phyloP scores from a whole-genome alignment of 1,140 invertebrate genomes.

The Drosophila auraria region DNA sequence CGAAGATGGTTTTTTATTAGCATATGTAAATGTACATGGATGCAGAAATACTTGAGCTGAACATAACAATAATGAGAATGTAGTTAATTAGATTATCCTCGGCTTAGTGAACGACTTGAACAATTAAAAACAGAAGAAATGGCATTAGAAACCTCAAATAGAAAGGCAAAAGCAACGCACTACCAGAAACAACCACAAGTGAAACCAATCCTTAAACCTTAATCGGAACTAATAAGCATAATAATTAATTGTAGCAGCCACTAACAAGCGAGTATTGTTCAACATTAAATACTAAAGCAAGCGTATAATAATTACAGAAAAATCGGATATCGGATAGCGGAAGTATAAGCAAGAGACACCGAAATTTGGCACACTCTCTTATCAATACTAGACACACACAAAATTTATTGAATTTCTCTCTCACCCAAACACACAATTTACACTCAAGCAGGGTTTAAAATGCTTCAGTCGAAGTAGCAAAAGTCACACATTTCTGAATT shows the following conservation, averaged over 20 bases:
- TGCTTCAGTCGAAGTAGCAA: too few species aligned
- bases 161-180: slow-evolving; percentile 44
- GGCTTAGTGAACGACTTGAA: slow-evolving; percentile 51
- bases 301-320: slow-evolving; percentile 44
- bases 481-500: too few species aligned
- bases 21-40: slow-evolving; percentile 57
- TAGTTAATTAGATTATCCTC: slow-evolving; percentile 69
- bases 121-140: slow-evolving; percentile 5
- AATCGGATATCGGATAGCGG: slow-evolving; percentile 29
- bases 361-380: slow-evolving; percentile 25
- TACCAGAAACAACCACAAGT: slow-evolving; percentile 48
- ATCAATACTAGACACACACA: slow-evolving; percentile 14
- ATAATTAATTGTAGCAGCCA: slow-evolving; percentile 37
- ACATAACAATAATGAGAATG: slow-evolving; percentile 78
- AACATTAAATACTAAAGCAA: slow-evolving; percentile 45
- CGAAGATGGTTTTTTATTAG: slow-evolving; percentile 53
- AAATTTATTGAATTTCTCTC: slow-evolving; percentile 35
- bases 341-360: slow-evolving; percentile 27
- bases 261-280: slow-evolving; percentile 48
- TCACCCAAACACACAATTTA: slow-evolving; percentile 19
- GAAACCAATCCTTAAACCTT: slow-evolving; percentile 43
- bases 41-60: slow-evolving; percentile 71
- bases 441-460: background rate
- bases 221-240: slow-evolving; percentile 35
- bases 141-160: slow-evolving; percentile 27